Percentiles rank a stretch among this genome's conserved stretches.
These are phyloP conservation scores for Hemicordylus capensis DNA, from an alignment of 2,113 vertebrate species.

Conservation along the genomic window DNA sequence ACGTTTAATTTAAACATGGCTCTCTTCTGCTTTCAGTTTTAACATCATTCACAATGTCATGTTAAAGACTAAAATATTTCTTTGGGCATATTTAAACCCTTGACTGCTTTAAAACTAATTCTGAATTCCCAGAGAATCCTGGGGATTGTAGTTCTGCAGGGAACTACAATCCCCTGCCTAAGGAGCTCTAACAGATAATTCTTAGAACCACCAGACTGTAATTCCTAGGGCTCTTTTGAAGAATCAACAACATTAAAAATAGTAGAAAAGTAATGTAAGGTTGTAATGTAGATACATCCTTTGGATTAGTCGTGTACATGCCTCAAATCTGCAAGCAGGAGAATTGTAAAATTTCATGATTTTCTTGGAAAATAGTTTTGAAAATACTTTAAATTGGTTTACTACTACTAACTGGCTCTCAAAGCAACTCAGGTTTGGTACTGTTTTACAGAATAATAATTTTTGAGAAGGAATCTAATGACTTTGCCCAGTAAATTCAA, in stretches of 20 bases:
- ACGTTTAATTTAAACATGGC: background rate
- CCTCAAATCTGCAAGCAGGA: background rate
- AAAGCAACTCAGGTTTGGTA: background rate
- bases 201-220: background rate
- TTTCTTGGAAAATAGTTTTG: background rate
- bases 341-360: background rate
- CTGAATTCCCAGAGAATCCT: background rate
- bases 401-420: background rate
- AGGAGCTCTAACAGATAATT: background rate
- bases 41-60: background rate
- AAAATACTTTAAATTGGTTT: background rate
- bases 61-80: background rate
- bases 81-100: background rate
- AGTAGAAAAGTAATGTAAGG: background rate
- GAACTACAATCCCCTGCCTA: background rate
- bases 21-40: background rate
- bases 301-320: background rate
- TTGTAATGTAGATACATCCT: background rate
- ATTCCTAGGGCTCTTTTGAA: background rate
- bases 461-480: background rate
- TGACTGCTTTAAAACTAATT: background rate
- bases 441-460: background rate
- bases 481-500: too few relatives aligned
- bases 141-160: background rate
- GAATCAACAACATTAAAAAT: background rate